Conservation (phyloP, 2,113 vertebrate genomes). For the Bucco capensis region DNA sequence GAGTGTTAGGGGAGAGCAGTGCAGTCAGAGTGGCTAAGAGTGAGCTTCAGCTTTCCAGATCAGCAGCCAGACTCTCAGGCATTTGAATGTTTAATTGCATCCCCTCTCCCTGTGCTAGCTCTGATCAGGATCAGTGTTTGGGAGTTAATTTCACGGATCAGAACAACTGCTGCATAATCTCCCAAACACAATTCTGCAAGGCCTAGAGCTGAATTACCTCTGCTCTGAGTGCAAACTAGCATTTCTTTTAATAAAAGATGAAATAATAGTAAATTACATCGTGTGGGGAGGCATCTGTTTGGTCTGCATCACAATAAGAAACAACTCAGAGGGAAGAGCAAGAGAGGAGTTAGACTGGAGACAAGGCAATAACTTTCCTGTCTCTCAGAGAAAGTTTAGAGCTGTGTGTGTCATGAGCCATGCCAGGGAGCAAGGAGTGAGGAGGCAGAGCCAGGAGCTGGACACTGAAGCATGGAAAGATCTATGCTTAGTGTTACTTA, state of each 20-base stretch:
- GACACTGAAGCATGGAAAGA: slow-evolving; percentile 59
- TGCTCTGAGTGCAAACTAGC: neutral
- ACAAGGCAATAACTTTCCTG: slow-evolving; percentile 28
- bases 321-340: neutral
- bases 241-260: neutral
- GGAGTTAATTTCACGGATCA: slow-evolving; percentile 38
- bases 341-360: neutral
- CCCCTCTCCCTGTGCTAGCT: neutral
- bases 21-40: neutral
- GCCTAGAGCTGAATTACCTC: slow-evolving; percentile 11
- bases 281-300: neutral
- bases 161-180: neutral
- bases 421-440: slow-evolving; percentile 33
- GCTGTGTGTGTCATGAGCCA: slow-evolving; percentile 6
- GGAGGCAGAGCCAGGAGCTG: slow-evolving; percentile 17
- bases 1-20: neutral
- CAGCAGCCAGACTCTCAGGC: neutral
- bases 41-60: neutral
- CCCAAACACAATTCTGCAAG: neutral
- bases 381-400: slow-evolving; percentile 35
- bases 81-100: slow-evolving; percentile 20
- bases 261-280: slow-evolving; percentile 1
- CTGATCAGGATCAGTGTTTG: neutral
- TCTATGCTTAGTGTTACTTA: slow-evolving; percentile 44
- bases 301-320: neutral